These are phyloP conservation scores for Prunella himalayana DNA, from an alignment of 2,113 vertebrate species.

Conservation along the genomic window DNA sequence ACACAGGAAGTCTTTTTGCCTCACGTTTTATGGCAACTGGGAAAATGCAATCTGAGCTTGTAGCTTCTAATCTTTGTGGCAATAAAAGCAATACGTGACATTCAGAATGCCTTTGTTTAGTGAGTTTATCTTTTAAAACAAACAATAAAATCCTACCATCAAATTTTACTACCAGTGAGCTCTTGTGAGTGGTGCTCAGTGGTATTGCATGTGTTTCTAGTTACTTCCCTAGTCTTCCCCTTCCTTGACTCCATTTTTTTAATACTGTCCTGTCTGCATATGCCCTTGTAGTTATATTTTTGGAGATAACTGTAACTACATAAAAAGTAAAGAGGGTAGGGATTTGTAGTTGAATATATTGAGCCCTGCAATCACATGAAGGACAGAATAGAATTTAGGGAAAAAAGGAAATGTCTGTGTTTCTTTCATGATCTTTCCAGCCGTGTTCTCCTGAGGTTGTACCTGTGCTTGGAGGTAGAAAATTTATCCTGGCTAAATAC, in stretches of 20 bases:
- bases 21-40: neutral
- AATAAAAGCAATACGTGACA: neutral
- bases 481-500: neutral
- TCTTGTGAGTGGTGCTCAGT: neutral
- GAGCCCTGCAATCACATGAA: neutral
- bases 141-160: neutral
- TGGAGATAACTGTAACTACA: neutral
- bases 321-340: neutral
- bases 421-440: neutral
- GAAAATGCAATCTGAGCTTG: neutral
- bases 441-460: neutral
- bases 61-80: neutral
- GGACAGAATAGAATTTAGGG: neutral
- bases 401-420: neutral
- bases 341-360: neutral
- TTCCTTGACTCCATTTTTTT: neutral
- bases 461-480: neutral
- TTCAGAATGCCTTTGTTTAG: neutral
- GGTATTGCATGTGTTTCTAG: neutral
- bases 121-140: neutral
- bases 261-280: neutral
- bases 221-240: neutral
- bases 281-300: neutral
- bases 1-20: neutral
- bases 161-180: neutral